Evolutionary conservation across 2,888 invertebrate genomes (phyloP).

Genomic region (Aphidoletes aphidimyza): DNA sequence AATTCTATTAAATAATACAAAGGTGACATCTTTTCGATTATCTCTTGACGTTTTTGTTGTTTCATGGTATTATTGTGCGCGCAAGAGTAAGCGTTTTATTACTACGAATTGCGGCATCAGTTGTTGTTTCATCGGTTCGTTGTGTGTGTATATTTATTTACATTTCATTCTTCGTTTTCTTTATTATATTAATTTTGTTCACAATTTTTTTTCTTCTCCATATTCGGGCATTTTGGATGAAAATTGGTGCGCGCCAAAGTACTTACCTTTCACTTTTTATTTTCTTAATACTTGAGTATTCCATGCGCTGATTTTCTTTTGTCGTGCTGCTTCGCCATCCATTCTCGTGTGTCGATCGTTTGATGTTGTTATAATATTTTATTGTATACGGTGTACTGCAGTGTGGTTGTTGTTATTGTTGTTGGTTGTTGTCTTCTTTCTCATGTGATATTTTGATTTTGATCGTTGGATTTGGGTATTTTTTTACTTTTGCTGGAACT

Average conservation of each 20-base stretch:
- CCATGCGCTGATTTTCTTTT: not conserved
- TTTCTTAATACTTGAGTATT: not conserved
- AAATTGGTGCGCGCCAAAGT: conserved; percentile 7
- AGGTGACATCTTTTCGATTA: conserved; percentile 42
- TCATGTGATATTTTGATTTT: not conserved
- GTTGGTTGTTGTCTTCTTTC: not conserved
- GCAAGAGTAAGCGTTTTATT: not conserved
- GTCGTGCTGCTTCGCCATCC: not conserved
- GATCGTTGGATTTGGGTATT: too few species aligned
- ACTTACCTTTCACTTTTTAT: conserved; percentile 42
- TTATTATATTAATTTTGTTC: too few species aligned
- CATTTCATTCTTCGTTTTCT: not conserved
- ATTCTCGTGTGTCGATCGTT: not conserved
- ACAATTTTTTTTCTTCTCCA: not conserved
- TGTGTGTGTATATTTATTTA: not conserved
- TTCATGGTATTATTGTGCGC: not conserved
- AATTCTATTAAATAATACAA: conserved; percentile 48
- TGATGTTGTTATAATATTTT: not conserved
- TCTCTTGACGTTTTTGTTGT: not conserved
- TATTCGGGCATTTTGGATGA: not conserved
- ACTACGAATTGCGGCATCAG: not conserved
- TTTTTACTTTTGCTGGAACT: not conserved
- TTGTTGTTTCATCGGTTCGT: not conserved
- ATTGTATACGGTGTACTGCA: too few species aligned
- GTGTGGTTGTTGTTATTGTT: not conserved